Evolutionary conservation across 2,113 vertebrate species (phyloP).

Genomic region (Perca schrenkii): DNA sequence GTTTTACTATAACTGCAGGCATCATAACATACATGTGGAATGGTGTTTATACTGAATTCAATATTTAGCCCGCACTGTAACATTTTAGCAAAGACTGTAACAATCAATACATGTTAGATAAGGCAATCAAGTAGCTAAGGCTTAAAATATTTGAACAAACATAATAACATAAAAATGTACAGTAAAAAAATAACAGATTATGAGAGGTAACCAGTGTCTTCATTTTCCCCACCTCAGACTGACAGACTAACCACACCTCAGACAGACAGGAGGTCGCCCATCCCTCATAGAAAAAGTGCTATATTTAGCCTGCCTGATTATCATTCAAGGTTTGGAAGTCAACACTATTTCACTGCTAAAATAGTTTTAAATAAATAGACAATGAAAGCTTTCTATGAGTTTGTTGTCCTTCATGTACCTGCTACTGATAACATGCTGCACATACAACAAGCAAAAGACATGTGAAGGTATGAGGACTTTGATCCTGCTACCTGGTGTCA

Average conservation of each 20-base stretch:
- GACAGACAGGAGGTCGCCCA: constrained; percentile 61
- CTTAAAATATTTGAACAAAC: not conserved
- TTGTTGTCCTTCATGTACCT: not conserved
- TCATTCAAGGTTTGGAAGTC: constrained; percentile 31
- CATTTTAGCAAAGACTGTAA: constrained; percentile 9
- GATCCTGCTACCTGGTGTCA: constrained; percentile 74
- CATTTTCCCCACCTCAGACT: constrained; percentile 74
- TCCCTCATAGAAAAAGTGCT: constrained; percentile 67
- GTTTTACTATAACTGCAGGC: not conserved
- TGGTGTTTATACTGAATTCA: constrained; percentile 4
- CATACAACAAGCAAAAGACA: constrained; percentile 20
- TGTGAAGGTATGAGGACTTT: constrained; percentile 77
- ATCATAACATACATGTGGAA: not conserved
- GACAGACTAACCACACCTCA: constrained; percentile 62
- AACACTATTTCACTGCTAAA: constrained; percentile 19
- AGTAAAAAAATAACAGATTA: not conserved
- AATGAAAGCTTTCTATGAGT: not conserved
- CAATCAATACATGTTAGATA: not conserved
- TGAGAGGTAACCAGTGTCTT: not conserved
- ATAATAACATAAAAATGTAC: not conserved
- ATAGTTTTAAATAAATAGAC: not conserved
- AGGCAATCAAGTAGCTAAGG: not conserved
- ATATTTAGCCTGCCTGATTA: constrained; percentile 78
- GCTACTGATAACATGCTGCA: constrained; percentile 3
- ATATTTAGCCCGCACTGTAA: not conserved